Percentiles rank a stretch among this genome's conserved stretches.
Evolutionary conservation across 2,113 vertebrate species (phyloP).

Genomic region (Glaucidium brasilianum): DNA sequence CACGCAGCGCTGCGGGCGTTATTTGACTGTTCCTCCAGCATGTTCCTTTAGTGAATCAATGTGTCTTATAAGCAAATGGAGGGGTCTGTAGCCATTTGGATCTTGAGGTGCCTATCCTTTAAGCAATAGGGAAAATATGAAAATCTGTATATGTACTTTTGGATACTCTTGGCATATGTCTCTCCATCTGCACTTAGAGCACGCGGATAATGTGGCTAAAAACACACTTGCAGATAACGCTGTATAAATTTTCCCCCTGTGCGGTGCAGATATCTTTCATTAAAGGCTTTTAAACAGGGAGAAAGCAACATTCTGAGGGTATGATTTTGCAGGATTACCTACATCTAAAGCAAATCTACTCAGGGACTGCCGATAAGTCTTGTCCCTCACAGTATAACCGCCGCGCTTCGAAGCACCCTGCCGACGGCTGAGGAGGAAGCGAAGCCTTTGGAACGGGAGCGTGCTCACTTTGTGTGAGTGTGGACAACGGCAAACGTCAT

Average conservation of each 20-base stretch:
- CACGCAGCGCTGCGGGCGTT: rapidly evolving
- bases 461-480: rapidly evolving
- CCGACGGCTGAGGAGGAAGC: background rate
- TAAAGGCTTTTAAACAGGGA: background rate
- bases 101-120: background rate
- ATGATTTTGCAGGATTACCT: background rate
- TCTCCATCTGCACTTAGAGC: background rate
- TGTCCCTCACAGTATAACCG: background rate
- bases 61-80: background rate
- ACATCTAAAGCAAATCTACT: background rate
- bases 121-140: background rate
- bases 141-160: background rate
- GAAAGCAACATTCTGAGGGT: background rate
- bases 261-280: background rate
- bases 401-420: background rate
- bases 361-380: background rate
- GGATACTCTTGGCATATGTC: background rate
- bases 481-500: background rate
- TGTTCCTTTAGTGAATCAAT: background rate
- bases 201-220: background rate
- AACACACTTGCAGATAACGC: background rate
- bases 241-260: background rate
- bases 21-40: background rate
- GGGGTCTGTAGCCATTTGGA: background rate
- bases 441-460: background rate